Evolutionary conservation across 1,140 invertebrate species (phyloP).

Genomic region (Batillaria attramentaria): DNA sequence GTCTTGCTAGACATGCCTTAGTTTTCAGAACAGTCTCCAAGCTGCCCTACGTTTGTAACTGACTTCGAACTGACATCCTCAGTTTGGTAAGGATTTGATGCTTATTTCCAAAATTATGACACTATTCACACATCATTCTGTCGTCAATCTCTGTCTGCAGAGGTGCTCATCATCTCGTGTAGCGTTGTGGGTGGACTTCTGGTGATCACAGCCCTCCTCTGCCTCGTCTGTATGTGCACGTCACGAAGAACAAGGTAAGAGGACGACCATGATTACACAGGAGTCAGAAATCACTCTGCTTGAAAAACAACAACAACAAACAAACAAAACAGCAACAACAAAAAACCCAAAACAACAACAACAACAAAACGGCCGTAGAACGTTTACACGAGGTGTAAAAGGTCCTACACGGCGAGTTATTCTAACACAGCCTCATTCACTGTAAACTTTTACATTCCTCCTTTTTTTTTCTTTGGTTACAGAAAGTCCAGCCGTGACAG

Average conservation of each 20-base stretch:
- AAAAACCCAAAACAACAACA: neutral
- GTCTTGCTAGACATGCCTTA: no score
- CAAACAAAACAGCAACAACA: neutral
- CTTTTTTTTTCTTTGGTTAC: neutral
- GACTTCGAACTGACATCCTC: no score
- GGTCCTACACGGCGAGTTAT: neutral
- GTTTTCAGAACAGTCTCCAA: no score
- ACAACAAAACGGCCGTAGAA: neutral
- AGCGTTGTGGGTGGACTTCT: constrained; percentile 31
- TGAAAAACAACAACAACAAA: neutral
- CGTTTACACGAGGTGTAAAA: neutral
- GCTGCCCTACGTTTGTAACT: no score
- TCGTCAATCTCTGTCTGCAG: no score
- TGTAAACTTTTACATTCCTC: neutral
- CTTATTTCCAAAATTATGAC: no score
- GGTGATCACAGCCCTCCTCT: constrained; percentile 23
- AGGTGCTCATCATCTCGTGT: constrained; percentile 33
- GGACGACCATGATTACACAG: neutral
- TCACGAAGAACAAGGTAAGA: neutral
- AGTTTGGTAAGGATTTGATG: no score
- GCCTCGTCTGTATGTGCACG: constrained; percentile 28
- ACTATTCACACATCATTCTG: no score
- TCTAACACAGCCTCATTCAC: neutral
- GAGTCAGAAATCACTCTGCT: no score
- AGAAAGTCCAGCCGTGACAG: constrained; percentile 38